Conservation (phyloP, 2,797 vertebrate species). For the Leptatherina wallacei region DNA sequence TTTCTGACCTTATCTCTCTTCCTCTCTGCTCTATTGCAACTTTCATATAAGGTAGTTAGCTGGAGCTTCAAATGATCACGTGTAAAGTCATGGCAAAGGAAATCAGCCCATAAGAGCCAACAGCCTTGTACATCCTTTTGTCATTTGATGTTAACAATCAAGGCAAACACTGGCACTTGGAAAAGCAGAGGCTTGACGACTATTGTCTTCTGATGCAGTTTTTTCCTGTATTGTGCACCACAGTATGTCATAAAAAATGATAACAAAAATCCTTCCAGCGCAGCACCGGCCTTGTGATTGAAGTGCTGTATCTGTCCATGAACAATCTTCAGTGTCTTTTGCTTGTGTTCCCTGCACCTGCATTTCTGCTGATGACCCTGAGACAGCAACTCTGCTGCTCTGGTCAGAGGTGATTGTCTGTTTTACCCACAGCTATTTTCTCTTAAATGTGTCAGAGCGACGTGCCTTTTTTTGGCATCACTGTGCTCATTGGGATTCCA, state of each 20-base stretch:
- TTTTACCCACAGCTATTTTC: constrained; percentile 50
- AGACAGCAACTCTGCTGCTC: constrained; percentile 15
- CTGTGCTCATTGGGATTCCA: constrained; percentile 63
- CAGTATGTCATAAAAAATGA: constrained; percentile 33
- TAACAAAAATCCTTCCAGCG: constrained; percentile 38
- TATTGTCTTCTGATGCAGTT: constrained; percentile 13
- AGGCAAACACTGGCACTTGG: constrained; percentile 28
- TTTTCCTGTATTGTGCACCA: constrained; percentile 14
- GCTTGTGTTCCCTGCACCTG: constrained; percentile 6
- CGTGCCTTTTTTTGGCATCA: constrained; percentile 39
- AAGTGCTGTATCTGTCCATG: constrained; percentile 43
- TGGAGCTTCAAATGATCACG: constrained; percentile 27
- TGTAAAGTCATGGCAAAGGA: constrained; percentile 34
- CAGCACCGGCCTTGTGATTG: constrained; percentile 44
- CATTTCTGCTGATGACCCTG: constrained; percentile 28
- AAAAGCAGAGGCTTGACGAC: constrained; percentile 22
- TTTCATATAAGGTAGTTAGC: constrained; percentile 15
- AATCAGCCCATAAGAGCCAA: constrained; percentile 50
- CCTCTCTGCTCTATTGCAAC: constrained; percentile 11
- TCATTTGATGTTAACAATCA: constrained; percentile 42
- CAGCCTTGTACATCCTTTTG: constrained; percentile 38
- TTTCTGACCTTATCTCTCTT: constrained; percentile 36
- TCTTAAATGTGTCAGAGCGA: constrained; percentile 41
- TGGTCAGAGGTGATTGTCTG: constrained; percentile 44
- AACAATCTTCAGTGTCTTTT: constrained; percentile 8